Percentiles rank a stretch among this genome's conserved stretches.
These are phyloP conservation scores for Drosophila siamana DNA, from an alignment of 2,888 invertebrate genomes.

Conservation along the genomic window DNA sequence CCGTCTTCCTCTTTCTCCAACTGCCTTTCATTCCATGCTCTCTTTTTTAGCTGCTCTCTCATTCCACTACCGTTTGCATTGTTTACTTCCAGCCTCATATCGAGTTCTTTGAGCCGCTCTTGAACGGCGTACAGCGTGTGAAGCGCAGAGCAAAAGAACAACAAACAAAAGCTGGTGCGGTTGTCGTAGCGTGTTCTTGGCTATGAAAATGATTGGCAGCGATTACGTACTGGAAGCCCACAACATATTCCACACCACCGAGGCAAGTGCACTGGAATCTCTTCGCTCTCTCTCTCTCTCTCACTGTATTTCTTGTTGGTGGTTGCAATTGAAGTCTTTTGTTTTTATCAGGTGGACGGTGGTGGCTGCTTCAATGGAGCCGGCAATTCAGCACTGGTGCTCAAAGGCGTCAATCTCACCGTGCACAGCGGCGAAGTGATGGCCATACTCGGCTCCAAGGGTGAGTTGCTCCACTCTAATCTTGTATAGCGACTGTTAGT, in stretches of 20 bases:
- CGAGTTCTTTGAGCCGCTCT: slow-evolving; percentile 64
- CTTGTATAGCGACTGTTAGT: neutral
- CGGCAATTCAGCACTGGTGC: slow-evolving; percentile 93
- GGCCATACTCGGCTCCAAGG: slow-evolving; percentile 96
- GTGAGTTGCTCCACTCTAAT: slow-evolving; percentile 84
- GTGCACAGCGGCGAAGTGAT: slow-evolving; percentile 97
- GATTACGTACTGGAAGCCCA: slow-evolving; percentile 95
- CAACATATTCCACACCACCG: slow-evolving; percentile 95
- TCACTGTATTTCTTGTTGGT: slow-evolving; percentile 10
- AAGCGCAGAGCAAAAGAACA: slow-evolving; percentile 54
- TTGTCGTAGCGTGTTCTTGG: slow-evolving; percentile 40
- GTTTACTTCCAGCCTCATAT: slow-evolving; percentile 38
- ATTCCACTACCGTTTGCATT: slow-evolving; percentile 23
- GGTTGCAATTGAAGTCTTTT: slow-evolving; percentile 50
- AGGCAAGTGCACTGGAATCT: slow-evolving; percentile 86
- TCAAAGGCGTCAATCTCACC: slow-evolving; percentile 96
- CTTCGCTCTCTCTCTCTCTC: neutral
- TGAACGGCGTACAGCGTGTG: slow-evolving; percentile 52
- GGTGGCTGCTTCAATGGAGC: slow-evolving; percentile 91
- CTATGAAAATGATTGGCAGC: slow-evolving; percentile 90
- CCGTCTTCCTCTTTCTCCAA: neutral
- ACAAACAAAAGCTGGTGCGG: slow-evolving; percentile 54
- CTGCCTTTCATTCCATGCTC: slow-evolving; percentile 3
- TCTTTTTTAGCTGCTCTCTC: slow-evolving; percentile 8
- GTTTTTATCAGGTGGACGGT: slow-evolving; percentile 89